Evolutionary conservation across 2,113 vertebrate genomes (phyloP).

Genomic region (Amblyornis subalaris): DNA sequence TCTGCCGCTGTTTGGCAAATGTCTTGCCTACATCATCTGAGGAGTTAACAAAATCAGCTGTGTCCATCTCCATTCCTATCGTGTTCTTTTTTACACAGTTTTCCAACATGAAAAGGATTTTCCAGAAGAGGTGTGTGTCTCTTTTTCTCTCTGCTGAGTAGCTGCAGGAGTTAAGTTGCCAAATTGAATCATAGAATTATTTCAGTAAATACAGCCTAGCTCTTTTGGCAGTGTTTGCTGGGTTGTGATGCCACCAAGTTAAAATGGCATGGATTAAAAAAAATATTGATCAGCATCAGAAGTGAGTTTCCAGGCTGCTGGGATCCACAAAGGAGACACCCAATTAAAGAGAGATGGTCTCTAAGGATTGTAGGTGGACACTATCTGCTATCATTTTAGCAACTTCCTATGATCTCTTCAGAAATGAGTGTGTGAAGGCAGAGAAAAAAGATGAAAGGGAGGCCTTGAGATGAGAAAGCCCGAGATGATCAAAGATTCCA

Average conservation of each 20-base stretch:
- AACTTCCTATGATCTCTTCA: background rate
- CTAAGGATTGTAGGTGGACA: background rate
- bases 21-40: background rate
- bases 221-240: background rate
- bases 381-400: accelerated
- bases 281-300: background rate
- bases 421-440: background rate
- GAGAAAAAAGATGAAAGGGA: background rate
- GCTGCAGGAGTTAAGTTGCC: background rate
- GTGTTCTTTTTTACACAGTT: background rate
- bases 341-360: background rate
- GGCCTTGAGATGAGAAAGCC: background rate
- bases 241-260: background rate
- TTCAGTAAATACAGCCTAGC: background rate
- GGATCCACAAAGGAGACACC: background rate
- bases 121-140: background rate
- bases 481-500: background rate
- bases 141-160: background rate
- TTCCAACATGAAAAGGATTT: background rate
- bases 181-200: background rate
- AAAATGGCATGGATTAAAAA: background rate
- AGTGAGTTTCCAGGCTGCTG: background rate
- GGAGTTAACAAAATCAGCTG: background rate
- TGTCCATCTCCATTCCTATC: background rate
- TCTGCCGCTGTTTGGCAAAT: background rate